Conservation (phyloP, 1,140 invertebrate genomes). For the Drosophila burlai region DNA sequence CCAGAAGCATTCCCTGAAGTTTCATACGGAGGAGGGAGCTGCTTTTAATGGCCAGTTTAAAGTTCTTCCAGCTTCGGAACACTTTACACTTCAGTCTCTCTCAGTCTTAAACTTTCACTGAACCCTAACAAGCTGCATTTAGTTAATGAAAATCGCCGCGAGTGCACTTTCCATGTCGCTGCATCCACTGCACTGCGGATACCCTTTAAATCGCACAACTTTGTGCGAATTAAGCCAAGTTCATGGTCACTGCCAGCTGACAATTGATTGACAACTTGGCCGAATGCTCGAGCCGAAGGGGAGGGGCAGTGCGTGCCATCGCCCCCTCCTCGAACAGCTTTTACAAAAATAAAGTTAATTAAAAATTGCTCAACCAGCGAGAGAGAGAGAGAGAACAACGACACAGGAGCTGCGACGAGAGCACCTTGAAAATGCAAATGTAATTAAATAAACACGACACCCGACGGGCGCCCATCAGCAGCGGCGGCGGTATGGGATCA, state of each 20-base stretch:
- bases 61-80: background rate
- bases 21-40: background rate
- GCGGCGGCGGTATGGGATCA: background rate
- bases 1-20: background rate
- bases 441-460: conserved; percentile 73
- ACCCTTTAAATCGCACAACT: conserved; percentile 11
- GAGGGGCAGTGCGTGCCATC: conserved; percentile 4
- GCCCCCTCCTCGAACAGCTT: conserved; percentile 36
- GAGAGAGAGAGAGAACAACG: conserved; percentile 10
- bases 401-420: conserved; percentile 34
- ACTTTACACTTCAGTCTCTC: background rate
- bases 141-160: conserved; percentile 3
- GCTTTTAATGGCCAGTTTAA: conserved; percentile 9
- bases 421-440: conserved; percentile 70
- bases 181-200: conserved; percentile 12
- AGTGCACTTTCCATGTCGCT: conserved; percentile 16
- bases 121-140: conserved; percentile 1
- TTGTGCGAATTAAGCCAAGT: conserved; percentile 56
- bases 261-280: conserved; percentile 80
- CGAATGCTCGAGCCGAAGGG: conserved; percentile 17
- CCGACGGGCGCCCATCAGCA: conserved; percentile 23
- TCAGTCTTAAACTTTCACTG: background rate
- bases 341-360: conserved; percentile 77
- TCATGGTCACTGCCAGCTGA: conserved; percentile 63
- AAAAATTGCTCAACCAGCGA: conserved; percentile 54